Conservation (phyloP, 1,140 invertebrate genomes). For the Portunus trituberculatus region DNA sequence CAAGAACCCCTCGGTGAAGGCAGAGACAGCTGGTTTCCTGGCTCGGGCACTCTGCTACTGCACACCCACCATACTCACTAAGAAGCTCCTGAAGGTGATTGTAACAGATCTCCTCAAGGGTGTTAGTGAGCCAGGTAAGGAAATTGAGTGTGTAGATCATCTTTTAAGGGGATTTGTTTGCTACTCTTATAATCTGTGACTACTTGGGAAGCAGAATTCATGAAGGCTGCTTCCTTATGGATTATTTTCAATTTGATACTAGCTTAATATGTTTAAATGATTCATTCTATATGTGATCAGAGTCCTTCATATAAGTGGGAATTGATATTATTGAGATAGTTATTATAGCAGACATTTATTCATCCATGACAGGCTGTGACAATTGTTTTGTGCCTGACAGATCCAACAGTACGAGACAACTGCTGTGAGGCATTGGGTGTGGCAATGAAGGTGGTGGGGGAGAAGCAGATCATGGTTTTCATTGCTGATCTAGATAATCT, state of each 20-base stretch:
- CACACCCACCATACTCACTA: constrained; percentile 90
- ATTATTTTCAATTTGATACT: too few species aligned
- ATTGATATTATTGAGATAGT: background rate
- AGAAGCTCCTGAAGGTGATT: constrained; percentile 94
- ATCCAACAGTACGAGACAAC: constrained; percentile 91
- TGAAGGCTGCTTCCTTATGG: background rate
- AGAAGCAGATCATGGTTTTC: constrained; percentile 93
- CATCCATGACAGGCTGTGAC: too few species aligned
- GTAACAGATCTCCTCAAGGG: constrained; percentile 91
- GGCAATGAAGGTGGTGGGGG: constrained; percentile 95
- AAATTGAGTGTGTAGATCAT: background rate
- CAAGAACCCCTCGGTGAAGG: constrained; percentile 97
- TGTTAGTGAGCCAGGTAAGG: constrained; percentile 89
- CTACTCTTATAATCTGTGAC: background rate
- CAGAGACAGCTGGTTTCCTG: constrained; percentile 94
- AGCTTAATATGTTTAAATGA: too few species aligned
- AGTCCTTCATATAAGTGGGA: too few species aligned
- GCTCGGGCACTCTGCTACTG: constrained; percentile 90
- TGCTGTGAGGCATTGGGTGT: constrained; percentile 96
- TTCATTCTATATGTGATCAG: too few species aligned
- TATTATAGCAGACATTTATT: background rate
- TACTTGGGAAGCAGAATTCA: background rate
- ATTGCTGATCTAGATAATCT: constrained; percentile 92
- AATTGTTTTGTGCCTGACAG: constrained; percentile 81
- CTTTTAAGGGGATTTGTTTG: background rate